Evolutionary conservation across 2,113 vertebrate genomes (phyloP).

Genomic region (Lathamus discolor): DNA sequence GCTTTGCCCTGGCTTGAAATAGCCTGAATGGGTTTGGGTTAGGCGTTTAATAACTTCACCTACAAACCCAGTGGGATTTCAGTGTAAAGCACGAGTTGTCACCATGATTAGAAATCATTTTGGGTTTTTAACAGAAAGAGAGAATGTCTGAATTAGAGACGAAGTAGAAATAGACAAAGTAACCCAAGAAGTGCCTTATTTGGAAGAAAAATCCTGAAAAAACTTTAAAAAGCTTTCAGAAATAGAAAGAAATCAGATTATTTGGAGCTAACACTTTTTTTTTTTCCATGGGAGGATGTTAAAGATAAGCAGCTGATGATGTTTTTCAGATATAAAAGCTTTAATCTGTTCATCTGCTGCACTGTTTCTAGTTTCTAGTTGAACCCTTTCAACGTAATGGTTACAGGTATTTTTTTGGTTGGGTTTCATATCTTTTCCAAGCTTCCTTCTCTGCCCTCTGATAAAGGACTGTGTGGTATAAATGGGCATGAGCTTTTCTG

Average conservation of each 20-base stretch:
- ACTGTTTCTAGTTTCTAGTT: not conserved
- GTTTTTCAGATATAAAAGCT: not conserved
- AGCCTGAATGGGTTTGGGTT: not conserved
- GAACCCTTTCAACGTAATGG: not conserved
- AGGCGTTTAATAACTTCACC: fast-evolving
- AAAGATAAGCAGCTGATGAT: not conserved
- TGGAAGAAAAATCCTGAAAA: not conserved
- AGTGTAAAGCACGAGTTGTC: fast-evolving
- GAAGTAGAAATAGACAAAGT: not conserved
- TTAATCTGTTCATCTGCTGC: not conserved
- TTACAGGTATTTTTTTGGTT: not conserved
- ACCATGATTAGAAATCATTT: fast-evolving
- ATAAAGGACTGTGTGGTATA: not conserved
- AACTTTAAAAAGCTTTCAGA: not conserved
- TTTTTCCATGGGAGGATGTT: not conserved
- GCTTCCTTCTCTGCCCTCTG: not conserved
- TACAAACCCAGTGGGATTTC: not conserved
- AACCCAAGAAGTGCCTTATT: fast-evolving
- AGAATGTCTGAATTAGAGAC: not conserved
- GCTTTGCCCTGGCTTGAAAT: not conserved
- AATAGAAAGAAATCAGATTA: not conserved
- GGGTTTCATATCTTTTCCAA: not conserved
- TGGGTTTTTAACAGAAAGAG: not conserved
- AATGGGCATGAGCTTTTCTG: not conserved
- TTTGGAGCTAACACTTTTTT: not conserved